Evolutionary conservation across 2,797 vertebrate genomes (phyloP), one percentile per base, ranked within the genome.

Genomic region (Chelon labrosus): DNA sequence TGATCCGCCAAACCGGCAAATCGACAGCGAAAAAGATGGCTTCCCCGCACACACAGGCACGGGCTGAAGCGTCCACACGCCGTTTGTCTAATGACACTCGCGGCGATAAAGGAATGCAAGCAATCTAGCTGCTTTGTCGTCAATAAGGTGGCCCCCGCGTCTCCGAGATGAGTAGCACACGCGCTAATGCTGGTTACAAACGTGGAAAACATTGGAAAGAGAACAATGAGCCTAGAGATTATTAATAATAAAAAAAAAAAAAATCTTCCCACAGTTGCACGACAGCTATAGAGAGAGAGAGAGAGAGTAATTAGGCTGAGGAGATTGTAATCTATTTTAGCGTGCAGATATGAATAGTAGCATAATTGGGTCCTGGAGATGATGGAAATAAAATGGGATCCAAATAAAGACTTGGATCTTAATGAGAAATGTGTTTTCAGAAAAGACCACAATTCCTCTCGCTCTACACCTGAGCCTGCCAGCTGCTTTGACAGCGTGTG

Each of bases 241-340:
- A 79, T 86, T 80, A 85, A 79, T 74, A 79, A 75, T 5, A 27
- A 27, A n/a, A n/a, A 31, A 31, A 31, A 31, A 31, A 31, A 31
- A 53, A 77, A 85, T 69, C 69, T 66, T 77, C 70, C 79, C 85
- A 85, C 77, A 68, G 79, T 81, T 74, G 57, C 58, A 37, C 3
- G 47, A 72, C 82, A 62, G 83, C 83, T 77, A 70, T 72, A n/a
- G n/a, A n/a, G 27, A 27, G 27, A 27, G 27, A 31, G 4, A 84
- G 81, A 88, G 82, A 51, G 73, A 79, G 65, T 82, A 92, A 89
- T 89, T 90, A 88, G 89, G 80, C 82, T 77, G 87, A 75, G 82
- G 72, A 86, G 86, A 90, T 88, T 88, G 68, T 79, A 71, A 88
- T 89, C 88, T 91, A 90, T 91, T 92, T 92, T 73, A 75, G 83